Evolutionary conservation across 2,113 vertebrate genomes (phyloP), one percentile per base, ranked within the genome.

Genomic region (Ceyx melanurus): DNA sequence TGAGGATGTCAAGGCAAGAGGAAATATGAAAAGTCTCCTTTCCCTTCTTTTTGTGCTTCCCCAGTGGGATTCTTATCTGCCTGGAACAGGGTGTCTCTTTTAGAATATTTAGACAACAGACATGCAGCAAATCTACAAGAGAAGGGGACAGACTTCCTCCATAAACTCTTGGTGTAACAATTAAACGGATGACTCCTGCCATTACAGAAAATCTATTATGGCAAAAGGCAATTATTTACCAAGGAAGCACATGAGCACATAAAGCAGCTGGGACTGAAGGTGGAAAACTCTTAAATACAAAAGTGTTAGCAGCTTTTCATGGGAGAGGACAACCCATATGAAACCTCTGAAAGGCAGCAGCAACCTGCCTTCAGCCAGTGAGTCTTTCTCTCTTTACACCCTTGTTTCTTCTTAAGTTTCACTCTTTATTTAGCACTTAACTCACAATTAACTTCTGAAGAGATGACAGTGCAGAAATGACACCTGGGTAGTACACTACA

Each of bases 151-250:
- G 64, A 73, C 82, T 91, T 94, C 92, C 92, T 92, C 95, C 56
- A 91, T 87, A 94, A 92, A 95, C 67, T 64, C 48, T 21, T 73
- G 53, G 62, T 71, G 51, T 45, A 85, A 92, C 87, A 93, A 89
- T 82, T 80, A 73, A 90, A 88, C 0, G 0, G 78, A 80, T 76
- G 75, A 73, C 75, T 91, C 78, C 64, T 77, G 75, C 26, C 84
- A 71, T 53, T 90, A 72, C 57, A 65, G 65, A 93, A 92, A 74
- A 95, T 64, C 70, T 83, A 82, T 54, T 82, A 45, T 3, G 89
- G 81, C 57, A 87, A 90, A 90, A 92, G 89, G 82, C 89, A 94
- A 79, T 87, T 84, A 89, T 86, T 94, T 91, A 87, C 82, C 72
- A 86, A 91, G 75, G 82, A 64, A 91, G 68, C 17, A 3, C 78